Evolutionary conservation across 2,888 invertebrate species (phyloP).

Genomic region (Pasiphila rectangulata): DNA sequence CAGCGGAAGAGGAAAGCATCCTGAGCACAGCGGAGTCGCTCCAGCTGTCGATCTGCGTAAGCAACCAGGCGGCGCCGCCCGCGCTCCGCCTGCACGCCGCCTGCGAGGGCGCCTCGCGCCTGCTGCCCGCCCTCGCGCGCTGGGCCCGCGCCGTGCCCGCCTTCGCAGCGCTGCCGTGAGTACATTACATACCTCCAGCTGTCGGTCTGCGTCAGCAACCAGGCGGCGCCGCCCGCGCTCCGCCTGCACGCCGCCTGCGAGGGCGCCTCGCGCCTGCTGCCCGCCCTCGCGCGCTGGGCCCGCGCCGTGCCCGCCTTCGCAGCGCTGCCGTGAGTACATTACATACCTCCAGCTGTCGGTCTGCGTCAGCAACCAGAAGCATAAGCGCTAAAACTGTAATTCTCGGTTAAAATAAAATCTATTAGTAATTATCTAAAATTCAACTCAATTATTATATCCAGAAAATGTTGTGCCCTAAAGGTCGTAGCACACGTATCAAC

Average conservation of each 20-base stretch:
- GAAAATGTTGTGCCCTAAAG: too few species aligned
- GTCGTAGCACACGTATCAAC: too few species aligned
- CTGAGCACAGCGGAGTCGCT: slow-evolving; percentile 51
- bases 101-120: slow-evolving; percentile 95
- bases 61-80: slow-evolving; percentile 90
- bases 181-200: too few species aligned
- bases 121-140: slow-evolving; percentile 90
- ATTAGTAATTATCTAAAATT: too few species aligned
- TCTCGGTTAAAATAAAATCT: too few species aligned
- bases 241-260: slow-evolving; percentile 97
- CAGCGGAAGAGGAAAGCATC: slow-evolving; percentile 43
- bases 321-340: slow-evolving; percentile 8
- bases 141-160: slow-evolving; percentile 15
- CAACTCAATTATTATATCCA: too few species aligned
- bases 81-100: slow-evolving; percentile 96
- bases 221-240: slow-evolving; percentile 91
- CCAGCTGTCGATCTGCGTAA: slow-evolving; percentile 63
- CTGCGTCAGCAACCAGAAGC: too few species aligned
- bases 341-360: too few species aligned
- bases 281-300: slow-evolving; percentile 84
- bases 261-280: slow-evolving; percentile 94
- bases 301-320: slow-evolving; percentile 11
- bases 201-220: too few species aligned
- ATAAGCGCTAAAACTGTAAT: too few species aligned
- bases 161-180: slow-evolving; percentile 11